Base-by-base conservation (phyloP, 2,113 vertebrate genomes). In the Trematocara zebra region DNA sequence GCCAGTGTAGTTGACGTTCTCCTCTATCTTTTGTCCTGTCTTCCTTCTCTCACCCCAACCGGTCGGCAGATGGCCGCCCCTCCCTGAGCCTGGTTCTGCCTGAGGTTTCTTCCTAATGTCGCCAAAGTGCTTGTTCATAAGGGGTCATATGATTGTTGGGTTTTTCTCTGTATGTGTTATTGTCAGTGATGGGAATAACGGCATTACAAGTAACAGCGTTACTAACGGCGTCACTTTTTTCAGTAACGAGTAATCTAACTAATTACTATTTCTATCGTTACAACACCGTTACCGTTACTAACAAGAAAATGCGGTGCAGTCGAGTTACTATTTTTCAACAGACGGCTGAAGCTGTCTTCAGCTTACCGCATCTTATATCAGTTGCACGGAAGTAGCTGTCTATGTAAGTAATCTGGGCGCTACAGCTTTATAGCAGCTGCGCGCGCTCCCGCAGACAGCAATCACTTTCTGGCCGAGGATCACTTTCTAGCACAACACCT, bases 401-500 rank as follows among this genome's bases (percentile, higher is more conserved):
- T 54, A 7, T 2, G 3, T 56, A 14, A 56, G 20, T 56, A 15
- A 47, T 15, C 44, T 15, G 14, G 14, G 2, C 14, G 2, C 44
- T 47, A 47, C 44, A 47, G 14, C 44, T 15, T 47, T 47, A 47
- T 31, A 47, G 44, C 44, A 47, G 44, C 44, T 47, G 12, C 12
- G 0, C 0, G 0, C 6, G 14, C 44, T 47, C 44, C 44, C 1
- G 3, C 14, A 0, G 14, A 7, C 1, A 26, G 26, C 26, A 26
- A 26, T 26, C 26, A 26, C 26, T 26, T 26, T 26, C 26, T 26
- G 26, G 26, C 3, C 3, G 1, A 15, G 1, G 11, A 26, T 56
- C 20, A 26, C 1, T 26, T 7, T 56, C 6, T 26, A 14, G 53
- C 53, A 7, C 53, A 54, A 54, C 20, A 54, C 53, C 6, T 26